Conservation (phyloP, 64 coral and sea anemone species). For the Montipora efflorescens region DNA sequence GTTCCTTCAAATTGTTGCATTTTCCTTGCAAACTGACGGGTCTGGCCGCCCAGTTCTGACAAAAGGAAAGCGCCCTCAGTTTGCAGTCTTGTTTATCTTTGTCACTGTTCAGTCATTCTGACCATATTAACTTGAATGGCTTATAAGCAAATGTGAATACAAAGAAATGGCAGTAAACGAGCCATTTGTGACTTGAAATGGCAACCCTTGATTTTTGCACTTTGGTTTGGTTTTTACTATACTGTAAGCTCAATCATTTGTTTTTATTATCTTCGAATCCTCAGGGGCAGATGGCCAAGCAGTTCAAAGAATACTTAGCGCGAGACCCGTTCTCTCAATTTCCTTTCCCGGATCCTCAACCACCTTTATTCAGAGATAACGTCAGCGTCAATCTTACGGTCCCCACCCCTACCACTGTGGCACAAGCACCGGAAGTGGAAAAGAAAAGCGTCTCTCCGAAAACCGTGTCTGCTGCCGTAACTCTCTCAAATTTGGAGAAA, state of each 20-base stretch:
- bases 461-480: slow-evolving; percentile 52
- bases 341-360: slow-evolving; percentile 1
- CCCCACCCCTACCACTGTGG: neutral
- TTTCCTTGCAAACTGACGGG: no score
- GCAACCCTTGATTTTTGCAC: neutral
- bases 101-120: no score
- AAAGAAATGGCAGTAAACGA: no score
- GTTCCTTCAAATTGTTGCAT: no score
- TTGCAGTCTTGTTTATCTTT: no score
- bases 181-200: no score
- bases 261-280: neutral
- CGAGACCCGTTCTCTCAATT: slow-evolving; percentile 37
- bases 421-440: neutral
- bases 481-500: slow-evolving; percentile 66
- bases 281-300: slow-evolving; percentile 53
- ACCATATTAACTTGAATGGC: no score
- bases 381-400: neutral
- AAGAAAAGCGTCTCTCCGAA: slow-evolving; percentile 44
- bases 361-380: neutral
- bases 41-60: no score
- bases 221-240: neutral
- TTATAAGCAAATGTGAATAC: no score
- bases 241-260: neutral
- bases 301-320: slow-evolving; percentile 49
- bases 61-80: no score